phyloP scores from a whole-genome alignment of 2,888 invertebrate species.

The Cheilosia pagana region DNA sequence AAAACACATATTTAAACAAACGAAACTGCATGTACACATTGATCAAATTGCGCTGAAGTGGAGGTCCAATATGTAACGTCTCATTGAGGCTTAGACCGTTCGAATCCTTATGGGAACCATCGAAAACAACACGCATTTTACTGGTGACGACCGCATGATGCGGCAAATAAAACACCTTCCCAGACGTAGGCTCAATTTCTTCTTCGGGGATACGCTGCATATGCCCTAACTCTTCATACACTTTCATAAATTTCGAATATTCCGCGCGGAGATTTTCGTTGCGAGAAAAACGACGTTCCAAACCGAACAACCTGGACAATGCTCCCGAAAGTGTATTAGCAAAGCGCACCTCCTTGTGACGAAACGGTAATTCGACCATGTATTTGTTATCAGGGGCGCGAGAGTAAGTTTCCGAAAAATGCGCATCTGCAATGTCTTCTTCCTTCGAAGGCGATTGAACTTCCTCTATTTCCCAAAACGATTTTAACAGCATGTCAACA shows the following conservation, averaged over 20 bases:
- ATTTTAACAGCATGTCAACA: neutral
- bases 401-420: neutral
- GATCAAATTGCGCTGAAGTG: slow-evolving; percentile 39
- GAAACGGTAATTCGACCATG: neutral
- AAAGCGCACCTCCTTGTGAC: neutral
- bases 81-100: neutral
- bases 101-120: neutral
- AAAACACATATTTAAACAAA: slow-evolving; percentile 29
- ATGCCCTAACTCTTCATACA: neutral
- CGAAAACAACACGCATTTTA: neutral
- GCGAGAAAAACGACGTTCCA: slow-evolving; percentile 3
- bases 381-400: neutral
- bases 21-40: slow-evolving; percentile 65
- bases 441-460: neutral
- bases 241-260: neutral
- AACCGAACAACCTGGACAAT: neutral
- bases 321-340: neutral
- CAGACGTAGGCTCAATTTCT: neutral
- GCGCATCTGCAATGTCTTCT: neutral
- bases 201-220: neutral
- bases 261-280: neutral
- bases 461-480: slow-evolving; percentile 9
- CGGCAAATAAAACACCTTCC: slow-evolving; percentile 2
- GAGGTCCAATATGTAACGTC: slow-evolving; percentile 21
- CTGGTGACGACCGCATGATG: neutral